Evolutionary conservation across 2,113 vertebrate species (phyloP).

Genomic region (Phodopus roborovskii): DNA sequence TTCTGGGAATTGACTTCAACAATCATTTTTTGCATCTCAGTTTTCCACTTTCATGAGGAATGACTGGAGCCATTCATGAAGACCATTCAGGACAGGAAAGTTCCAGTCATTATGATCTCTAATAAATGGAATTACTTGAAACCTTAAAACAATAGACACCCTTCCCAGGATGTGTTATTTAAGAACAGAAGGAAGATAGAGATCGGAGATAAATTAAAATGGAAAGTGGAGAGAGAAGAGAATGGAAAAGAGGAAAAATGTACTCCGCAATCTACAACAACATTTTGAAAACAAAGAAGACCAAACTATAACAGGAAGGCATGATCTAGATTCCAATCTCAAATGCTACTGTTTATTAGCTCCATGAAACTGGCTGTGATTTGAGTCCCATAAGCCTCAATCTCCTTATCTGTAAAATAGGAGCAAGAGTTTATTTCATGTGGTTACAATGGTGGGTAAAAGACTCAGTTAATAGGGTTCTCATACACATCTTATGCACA

Average conservation of each 20-base stretch:
- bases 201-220: neutral
- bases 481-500: neutral
- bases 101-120: constrained; percentile 28
- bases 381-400: neutral
- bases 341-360: neutral
- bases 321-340: neutral
- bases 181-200: neutral
- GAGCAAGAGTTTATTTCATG: neutral
- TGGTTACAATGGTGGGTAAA: neutral
- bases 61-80: constrained; percentile 29
- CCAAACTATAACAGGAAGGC: neutral
- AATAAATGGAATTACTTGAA: constrained; percentile 34
- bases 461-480: neutral
- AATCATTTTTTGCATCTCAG: constrained; percentile 32
- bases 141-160: neutral
- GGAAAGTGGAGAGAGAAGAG: neutral
- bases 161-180: neutral
- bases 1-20: constrained; percentile 30
- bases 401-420: constrained; percentile 9
- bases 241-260: neutral
- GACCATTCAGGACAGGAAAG: neutral
- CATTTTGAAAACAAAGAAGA: neutral
- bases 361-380: neutral
- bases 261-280: neutral
- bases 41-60: constrained; percentile 32